Base-by-base conservation (phyloP, 2,113 vertebrate genomes). In the Eublepharis macularius region DNA sequence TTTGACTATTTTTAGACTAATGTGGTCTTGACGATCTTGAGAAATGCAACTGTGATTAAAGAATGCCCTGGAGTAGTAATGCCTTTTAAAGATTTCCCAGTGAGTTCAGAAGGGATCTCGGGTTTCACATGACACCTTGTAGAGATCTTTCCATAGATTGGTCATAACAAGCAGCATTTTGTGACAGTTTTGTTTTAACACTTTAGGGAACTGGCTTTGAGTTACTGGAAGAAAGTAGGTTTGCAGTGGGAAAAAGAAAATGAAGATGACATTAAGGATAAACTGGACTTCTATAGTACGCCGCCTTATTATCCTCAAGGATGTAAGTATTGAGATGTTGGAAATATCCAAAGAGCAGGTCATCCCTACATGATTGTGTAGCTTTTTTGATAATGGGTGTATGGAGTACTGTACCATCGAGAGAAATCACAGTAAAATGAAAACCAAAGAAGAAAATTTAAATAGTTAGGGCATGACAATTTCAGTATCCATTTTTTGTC, bases 201-300 rank as follows among this genome's bases (percentile, higher is more conserved):
- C 36, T 83, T 94, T 26, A 99, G 99, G 90, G 89, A 95, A 45
- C 87, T 96, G 76, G 97, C 98, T 9, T 76, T 94, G 82, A 94
- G 95, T 89, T 97, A 98, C 2, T 99, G 99, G 99, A 97, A 94
- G 85, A 96, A 96, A 89, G 89, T 97, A 2, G 99, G 99, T 3
- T 90, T 96, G 57, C 98, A 98, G 82, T 99, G 99, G 99, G 98
- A 99, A 92, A 96, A 97, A 43, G 99, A 99, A 93, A 99, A 99
- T 13, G 98, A 98, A 90, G 97, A 97, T 0, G 98, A 99, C 76
- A 95, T 99, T 86, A 99, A 99, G 94, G 98, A 99, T 94, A 99
- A 99, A 92, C 95, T 98, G 93, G 97, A 99, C 93, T 99, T 99
- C 29, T 94, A 96, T 82, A 57, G 95, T 21, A 82, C 93, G 9